phyloP scores from a whole-genome alignment of 2,797 vertebrate species.

The Coregonus suidteri region DNA sequence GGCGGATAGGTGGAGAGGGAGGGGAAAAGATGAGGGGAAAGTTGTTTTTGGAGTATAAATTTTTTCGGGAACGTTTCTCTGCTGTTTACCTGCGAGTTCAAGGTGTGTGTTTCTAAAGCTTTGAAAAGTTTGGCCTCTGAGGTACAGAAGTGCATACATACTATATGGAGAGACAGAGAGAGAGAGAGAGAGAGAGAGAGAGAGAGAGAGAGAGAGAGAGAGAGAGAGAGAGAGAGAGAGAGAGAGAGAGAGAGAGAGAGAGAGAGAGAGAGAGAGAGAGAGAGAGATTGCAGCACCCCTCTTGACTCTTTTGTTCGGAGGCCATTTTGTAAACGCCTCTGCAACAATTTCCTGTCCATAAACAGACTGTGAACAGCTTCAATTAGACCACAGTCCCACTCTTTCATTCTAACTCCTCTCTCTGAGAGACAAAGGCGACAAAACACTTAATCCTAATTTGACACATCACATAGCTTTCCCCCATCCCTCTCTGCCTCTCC shows the following conservation, averaged over 20 bases:
- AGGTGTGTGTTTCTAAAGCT: background rate
- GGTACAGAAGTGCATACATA: background rate
- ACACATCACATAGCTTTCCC: background rate
- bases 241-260: no score
- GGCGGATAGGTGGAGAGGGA: background rate
- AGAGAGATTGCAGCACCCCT: constrained; percentile 24
- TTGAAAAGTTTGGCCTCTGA: background rate
- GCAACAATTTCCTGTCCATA: constrained; percentile 31
- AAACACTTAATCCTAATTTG: background rate
- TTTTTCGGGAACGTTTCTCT: background rate
- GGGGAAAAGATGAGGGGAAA: background rate
- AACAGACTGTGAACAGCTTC: constrained; percentile 15
- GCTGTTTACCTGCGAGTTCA: background rate
- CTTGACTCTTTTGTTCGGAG: background rate
- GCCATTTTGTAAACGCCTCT: constrained; percentile 16
- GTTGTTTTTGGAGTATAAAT: background rate
- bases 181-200: background rate
- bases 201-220: no score
- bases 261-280: background rate
- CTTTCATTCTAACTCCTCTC: background rate
- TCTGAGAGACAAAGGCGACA: background rate
- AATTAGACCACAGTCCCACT: background rate
- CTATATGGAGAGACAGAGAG: background rate
- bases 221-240: background rate
- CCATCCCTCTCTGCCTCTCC: no score